Base-by-base conservation (phyloP, 2,113 vertebrate species). In the Nesoenas mayeri region DNA sequence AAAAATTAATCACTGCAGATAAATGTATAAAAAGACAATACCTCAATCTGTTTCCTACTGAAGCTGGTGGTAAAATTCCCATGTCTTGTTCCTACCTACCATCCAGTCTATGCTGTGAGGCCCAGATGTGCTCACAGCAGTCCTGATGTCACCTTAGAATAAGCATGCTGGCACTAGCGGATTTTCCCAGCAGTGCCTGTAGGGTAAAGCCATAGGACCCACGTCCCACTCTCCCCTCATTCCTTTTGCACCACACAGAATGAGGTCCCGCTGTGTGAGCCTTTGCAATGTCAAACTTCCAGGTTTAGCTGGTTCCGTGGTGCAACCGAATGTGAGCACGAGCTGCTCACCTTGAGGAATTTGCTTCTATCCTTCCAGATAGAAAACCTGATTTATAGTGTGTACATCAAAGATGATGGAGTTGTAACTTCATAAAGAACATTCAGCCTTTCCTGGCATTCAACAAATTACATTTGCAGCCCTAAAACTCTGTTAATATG, bases 1-100 rank as follows among this genome's bases (percentile, higher is more conserved):
- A 75, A 96, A 96, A 90, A 92, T 97, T 86, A 91, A 96, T 96
- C 88, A 89, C 62, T 89, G 65, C 70, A 93, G 73, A 89, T 53
- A 92, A 92, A 92, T 73, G 70, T 53, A 91, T 66, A 54, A 79
- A 80, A 92, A 86, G 72, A 51, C 57, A 90, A 10, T 21, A 65
- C 58, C 54, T 95, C 53, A 16, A 65, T 89, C 61, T 84, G 24
- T 56, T 88, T 91, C 40, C 66, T 50, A 54, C 50, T 54, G 61
- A 94, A 84, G 53, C 2, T 84, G 50, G 72, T 65, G 77, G 69
- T 73, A 87, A 34, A 94, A 84, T 83, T 75, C 64, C 69, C 57
- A 24, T 10, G 38, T n/a, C 69, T 79, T 47, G 24, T 14, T 78
- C 12, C 25, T 65, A 32, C 21, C 15, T 73, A 50, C 34, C 6